phyloP scores from a whole-genome alignment of 2,888 invertebrate species.

The Esperia sulphurella region DNA sequence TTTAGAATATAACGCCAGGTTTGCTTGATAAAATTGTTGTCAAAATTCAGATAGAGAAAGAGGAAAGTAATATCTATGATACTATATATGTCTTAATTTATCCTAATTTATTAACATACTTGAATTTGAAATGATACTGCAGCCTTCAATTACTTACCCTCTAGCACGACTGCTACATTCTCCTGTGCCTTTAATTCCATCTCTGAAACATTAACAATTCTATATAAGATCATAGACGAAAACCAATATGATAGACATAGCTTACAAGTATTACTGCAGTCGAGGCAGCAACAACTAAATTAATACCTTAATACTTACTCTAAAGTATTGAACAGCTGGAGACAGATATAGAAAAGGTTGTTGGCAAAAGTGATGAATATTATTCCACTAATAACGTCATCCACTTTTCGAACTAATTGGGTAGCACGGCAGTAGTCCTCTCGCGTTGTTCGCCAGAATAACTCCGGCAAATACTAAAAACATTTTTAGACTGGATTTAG shows the following conservation, averaged over 20 bases:
- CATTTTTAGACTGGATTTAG: too few species aligned
- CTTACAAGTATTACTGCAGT: too few species aligned
- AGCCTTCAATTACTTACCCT: slow-evolving; percentile 20
- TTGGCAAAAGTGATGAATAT: slow-evolving; percentile 84
- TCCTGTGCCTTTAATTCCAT: slow-evolving; percentile 38
- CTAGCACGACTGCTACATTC: slow-evolving; percentile 29
- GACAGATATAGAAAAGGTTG: slow-evolving; percentile 86
- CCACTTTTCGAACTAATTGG: slow-evolving; percentile 80
- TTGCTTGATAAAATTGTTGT: too few species aligned
- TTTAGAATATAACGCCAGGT: too few species aligned
- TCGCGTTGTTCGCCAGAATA: slow-evolving; percentile 83
- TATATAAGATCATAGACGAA: too few species aligned
- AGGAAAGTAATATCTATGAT: too few species aligned
- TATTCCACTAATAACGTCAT: slow-evolving; percentile 81
- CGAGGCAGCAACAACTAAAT: not conserved
- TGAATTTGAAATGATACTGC: too few species aligned
- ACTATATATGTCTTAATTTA: too few species aligned
- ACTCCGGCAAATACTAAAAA: slow-evolving; percentile 76
- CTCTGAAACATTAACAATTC: slow-evolving; percentile 21
- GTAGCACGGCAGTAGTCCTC: slow-evolving; percentile 82
- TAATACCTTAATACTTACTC: slow-evolving; percentile 66
- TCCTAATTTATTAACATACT: too few species aligned
- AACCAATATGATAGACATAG: too few species aligned
- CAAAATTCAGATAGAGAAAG: too few species aligned
- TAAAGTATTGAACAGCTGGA: slow-evolving; percentile 84